phyloP scores from a whole-genome alignment of 2,888 invertebrate species.

The Ephialtes manifestator region DNA sequence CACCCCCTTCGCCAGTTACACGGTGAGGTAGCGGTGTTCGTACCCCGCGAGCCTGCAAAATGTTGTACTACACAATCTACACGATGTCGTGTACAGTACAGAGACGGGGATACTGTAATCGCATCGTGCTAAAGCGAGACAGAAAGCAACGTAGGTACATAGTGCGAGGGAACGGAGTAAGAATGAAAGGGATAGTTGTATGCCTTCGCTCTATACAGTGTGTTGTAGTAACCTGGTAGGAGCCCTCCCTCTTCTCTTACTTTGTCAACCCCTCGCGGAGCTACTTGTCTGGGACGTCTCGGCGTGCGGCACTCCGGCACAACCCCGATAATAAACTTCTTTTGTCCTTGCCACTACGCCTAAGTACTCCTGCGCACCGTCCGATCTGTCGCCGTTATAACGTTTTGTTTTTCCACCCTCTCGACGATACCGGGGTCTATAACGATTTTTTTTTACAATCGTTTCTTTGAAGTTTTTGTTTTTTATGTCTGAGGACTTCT shows the following conservation, averaged over 20 bases:
- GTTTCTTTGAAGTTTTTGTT: conserved; percentile 35
- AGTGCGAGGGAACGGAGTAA: not conserved
- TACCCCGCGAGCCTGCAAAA: conserved; percentile 47
- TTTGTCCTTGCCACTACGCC: conserved; percentile 78
- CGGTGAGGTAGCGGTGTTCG: conserved; percentile 26
- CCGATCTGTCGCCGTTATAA: conserved; percentile 68
- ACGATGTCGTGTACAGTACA: not conserved
- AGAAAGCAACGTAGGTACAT: not conserved
- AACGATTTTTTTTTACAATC: conserved; percentile 54
- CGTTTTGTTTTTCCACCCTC: conserved; percentile 50
- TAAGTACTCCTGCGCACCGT: conserved; percentile 60
- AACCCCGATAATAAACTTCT: conserved; percentile 78
- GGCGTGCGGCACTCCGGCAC: conserved; percentile 52
- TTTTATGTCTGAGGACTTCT: conserved; percentile 24
- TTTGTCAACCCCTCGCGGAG: conserved; percentile 65
- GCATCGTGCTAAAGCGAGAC: not conserved
- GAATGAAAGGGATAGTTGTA: conserved; percentile 44
- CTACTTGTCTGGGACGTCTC: conserved; percentile 69
- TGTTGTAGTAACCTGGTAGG: conserved; percentile 55
- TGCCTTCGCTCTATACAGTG: not conserved
- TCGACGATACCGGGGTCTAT: conserved; percentile 40
- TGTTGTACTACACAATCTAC: conserved; percentile 17
- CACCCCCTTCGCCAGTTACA: conserved; percentile 59
- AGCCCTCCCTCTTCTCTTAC: conserved; percentile 50
- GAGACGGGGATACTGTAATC: not conserved